A percentile compares a stretch with the other conserved stretches of the same genome.
Conservation (phyloP, 2,113 vertebrate genomes). For the Mustelus asterias region DNA sequence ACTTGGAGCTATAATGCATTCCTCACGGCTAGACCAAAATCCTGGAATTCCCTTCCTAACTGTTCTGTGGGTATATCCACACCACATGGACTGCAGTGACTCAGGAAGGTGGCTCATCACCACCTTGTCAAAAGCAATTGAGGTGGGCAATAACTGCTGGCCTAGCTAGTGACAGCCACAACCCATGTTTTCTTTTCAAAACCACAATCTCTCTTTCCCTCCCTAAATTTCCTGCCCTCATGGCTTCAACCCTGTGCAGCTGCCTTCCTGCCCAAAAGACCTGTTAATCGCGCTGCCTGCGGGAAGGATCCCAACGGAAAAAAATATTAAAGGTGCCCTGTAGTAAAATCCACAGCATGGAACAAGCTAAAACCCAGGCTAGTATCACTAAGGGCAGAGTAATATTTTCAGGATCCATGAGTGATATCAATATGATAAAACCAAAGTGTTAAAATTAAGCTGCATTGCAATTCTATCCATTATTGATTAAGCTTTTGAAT, state of each 20-base stretch:
- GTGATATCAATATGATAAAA: not conserved
- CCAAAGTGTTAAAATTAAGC: not conserved
- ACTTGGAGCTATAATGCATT: too few species aligned
- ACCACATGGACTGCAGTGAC: too few species aligned
- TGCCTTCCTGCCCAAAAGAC: not conserved
- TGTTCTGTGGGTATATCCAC: too few species aligned
- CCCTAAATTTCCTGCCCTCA: not conserved
- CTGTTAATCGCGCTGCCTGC: not conserved
- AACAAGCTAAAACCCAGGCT: not conserved
- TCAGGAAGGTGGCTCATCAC: too few species aligned
- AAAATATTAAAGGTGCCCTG: not conserved
- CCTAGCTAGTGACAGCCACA: too few species aligned
- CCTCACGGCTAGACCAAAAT: too few species aligned
- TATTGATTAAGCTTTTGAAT: not conserved
- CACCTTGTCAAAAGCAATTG: too few species aligned
- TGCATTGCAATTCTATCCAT: not conserved
- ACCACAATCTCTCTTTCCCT: not conserved
- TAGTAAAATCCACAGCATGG: not conserved
- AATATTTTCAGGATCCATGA: not conserved
- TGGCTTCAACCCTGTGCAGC: not conserved
- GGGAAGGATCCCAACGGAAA: not conserved
- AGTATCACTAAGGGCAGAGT: not conserved
- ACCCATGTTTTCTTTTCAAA: too few species aligned
- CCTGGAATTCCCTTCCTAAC: too few species aligned
- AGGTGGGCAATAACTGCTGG: too few species aligned